Base-by-base conservation (phyloP, 2,888 invertebrate species). In the Aromia moschata region DNA sequence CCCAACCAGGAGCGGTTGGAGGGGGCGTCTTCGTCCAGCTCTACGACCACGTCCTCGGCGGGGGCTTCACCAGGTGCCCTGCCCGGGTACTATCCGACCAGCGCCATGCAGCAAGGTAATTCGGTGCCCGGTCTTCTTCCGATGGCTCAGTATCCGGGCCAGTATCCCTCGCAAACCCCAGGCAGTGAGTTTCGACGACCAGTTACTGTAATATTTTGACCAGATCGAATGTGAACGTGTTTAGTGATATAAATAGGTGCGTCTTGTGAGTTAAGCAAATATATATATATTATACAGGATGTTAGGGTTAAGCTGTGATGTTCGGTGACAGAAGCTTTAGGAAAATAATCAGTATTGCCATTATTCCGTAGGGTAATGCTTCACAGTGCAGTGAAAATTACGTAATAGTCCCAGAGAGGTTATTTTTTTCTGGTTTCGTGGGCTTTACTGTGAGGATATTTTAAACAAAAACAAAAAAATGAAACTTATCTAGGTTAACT, bases 161-260 rank as follows among this genome's bases (percentile, higher is more conserved):
- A 81, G 69, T 80, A 82, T 64, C 81, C 84, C 1, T 77, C 86
- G 0, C 85, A 87, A 75, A 83, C 84, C 2, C 79, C 84, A 41
- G 87, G 87, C 20, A 83, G 86, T 40, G 91, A 91, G 77, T 90
- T 90, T 77, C 82, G 91, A 70, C 84, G 91, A 76, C 91, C 91
- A 1, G 80, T 91, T 12, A 89, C 91, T 45, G 91, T 91, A 71
- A 89, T 91, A 85, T 91, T 91, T 85, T 92, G 91, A 91, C 90
- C 89, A 84, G 89, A 89, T 78, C 74, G 77, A 77, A 75, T 74
- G 72, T 77, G 73, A 74, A 69, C 61, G 69, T 70, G 71, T 67
- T 66, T 70, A 70, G 68, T 69, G 67, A 67, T 66, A 62, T 65
- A 55, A 44, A 57, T 68, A 64, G 61, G 58, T 59, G 57, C 58